Conservation (phyloP, 2,888 invertebrate species). For the Volucella inanis region DNA sequence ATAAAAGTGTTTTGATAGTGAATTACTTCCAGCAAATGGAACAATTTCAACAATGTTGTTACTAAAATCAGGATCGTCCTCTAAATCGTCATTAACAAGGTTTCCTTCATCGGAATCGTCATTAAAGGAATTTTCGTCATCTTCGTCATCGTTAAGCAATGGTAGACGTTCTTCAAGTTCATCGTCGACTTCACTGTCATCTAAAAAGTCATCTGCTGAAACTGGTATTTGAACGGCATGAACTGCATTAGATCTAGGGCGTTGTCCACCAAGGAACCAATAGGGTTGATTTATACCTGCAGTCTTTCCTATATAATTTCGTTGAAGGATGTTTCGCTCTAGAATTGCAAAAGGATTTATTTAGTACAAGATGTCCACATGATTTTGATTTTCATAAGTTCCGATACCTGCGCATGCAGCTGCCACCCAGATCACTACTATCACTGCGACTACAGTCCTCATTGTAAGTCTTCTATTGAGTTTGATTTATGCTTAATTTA, state of each 20-base stretch:
- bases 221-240: slow-evolving; percentile 64
- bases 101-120: slow-evolving; percentile 41
- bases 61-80: slow-evolving; percentile 21
- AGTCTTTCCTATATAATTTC: slow-evolving; percentile 24
- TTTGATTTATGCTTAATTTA: slow-evolving; percentile 13
- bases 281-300: slow-evolving; percentile 78
- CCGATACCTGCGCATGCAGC: slow-evolving; percentile 52
- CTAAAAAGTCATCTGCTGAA: slow-evolving; percentile 75
- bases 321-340: slow-evolving; percentile 43
- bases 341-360: slow-evolving; percentile 7
- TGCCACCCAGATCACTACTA: slow-evolving; percentile 42
- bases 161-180: slow-evolving; percentile 49
- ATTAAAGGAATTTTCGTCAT: slow-evolving; percentile 63
- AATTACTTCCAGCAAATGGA: slow-evolving; percentile 34
- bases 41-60: slow-evolving; percentile 40
- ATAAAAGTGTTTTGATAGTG: slow-evolving; percentile 6
- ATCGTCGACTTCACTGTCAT: slow-evolving; percentile 75
- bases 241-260: slow-evolving; percentile 76
- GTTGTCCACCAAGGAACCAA: slow-evolving; percentile 78
- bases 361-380: background rate
- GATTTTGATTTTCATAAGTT: background rate
- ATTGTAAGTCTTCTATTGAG: slow-evolving; percentile 12
- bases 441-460: slow-evolving; percentile 54
- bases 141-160: slow-evolving; percentile 54
- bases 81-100: slow-evolving; percentile 31